Percentiles rank a stretch among this genome's conserved stretches.
These are phyloP conservation scores for Lytechinus variegatus DNA, from an alignment of 35 echinoderm and acorn worm genomes.

Conservation along the genomic window DNA sequence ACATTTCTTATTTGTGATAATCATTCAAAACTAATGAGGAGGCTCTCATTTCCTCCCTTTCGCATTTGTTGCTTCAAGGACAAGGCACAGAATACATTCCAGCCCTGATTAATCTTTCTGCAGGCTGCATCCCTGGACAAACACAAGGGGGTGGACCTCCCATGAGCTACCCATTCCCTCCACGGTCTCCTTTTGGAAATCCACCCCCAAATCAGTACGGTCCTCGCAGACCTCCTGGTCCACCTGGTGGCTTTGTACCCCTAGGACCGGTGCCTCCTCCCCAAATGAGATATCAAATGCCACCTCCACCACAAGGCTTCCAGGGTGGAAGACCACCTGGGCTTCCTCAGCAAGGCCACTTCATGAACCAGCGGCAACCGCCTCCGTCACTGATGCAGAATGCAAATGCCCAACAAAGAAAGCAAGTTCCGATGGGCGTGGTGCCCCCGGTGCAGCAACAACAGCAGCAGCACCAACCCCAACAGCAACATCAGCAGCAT, in stretches of 20 bases:
- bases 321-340: background rate
- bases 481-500: background rate
- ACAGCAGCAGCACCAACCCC: background rate
- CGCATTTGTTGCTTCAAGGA: background rate
- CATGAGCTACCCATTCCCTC: background rate
- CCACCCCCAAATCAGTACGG: background rate
- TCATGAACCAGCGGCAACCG: background rate
- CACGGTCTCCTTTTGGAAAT: background rate
- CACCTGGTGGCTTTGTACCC: background rate
- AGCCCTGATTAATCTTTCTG: background rate
- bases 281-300: background rate
- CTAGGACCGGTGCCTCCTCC: background rate
- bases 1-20: background rate
- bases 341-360: background rate
- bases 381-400: background rate
- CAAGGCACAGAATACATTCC: background rate
- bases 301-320: background rate
- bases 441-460: background rate
- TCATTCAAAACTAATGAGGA: background rate
- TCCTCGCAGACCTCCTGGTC: background rate
- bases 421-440: background rate
- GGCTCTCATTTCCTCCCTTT: background rate
- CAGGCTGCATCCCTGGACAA: background rate
- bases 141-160: background rate
- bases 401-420: background rate